phyloP scores from a whole-genome alignment of 2,888 invertebrate genomes.

The Phytoseiulus persimilis region DNA sequence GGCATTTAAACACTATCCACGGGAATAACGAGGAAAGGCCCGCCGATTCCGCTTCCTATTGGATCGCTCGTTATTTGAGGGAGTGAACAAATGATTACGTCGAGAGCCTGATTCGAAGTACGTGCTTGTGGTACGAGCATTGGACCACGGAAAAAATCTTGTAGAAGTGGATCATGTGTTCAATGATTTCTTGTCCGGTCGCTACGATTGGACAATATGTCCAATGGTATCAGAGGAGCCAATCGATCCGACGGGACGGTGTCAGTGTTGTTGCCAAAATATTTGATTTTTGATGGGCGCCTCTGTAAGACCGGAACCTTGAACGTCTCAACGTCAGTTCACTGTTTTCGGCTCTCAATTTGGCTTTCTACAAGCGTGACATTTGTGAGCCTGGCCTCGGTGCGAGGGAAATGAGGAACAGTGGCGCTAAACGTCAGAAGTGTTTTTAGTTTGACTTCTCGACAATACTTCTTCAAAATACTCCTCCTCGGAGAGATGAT shows the following conservation, averaged over 20 bases:
- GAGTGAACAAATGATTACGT: background rate
- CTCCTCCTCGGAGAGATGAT: background rate
- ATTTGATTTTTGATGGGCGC: background rate
- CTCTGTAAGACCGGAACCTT: background rate
- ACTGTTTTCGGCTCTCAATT: background rate
- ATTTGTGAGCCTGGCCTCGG: background rate
- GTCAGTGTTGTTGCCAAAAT: background rate
- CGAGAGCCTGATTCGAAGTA: background rate
- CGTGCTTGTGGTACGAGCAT: background rate
- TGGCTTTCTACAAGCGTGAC: background rate
- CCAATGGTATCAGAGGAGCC: background rate
- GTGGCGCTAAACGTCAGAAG: background rate
- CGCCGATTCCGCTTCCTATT: background rate
- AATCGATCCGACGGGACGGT: background rate
- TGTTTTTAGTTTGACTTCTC: background rate
- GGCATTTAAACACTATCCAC: background rate
- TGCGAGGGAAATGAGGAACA: background rate
- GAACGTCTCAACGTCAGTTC: background rate
- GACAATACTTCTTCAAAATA: background rate
- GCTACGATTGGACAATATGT: background rate
- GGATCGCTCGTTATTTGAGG: background rate
- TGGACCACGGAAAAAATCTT: no score
- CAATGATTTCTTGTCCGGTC: background rate
- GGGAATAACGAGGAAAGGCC: background rate
- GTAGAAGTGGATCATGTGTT: background rate